Evolutionary conservation across 2,888 invertebrate genomes (phyloP).

Genomic region (Stenurella melanura): DNA sequence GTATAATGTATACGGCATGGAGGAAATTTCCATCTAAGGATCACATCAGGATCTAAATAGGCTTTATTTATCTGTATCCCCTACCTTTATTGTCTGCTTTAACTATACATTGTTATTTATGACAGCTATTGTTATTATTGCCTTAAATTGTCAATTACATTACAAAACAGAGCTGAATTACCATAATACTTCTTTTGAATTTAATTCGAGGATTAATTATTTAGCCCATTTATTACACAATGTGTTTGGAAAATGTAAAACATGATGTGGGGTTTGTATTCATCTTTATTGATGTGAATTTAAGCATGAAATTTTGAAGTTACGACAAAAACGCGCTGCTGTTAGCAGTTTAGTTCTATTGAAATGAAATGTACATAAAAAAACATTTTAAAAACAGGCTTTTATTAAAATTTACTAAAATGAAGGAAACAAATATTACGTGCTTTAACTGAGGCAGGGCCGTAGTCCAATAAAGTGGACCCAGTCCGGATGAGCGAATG

Average conservation of each 20-base stretch:
- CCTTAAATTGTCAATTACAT: constrained; percentile 26
- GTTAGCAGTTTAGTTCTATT: too few relatives aligned
- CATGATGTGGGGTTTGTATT: not conserved
- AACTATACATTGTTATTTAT: constrained; percentile 21
- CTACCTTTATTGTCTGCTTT: constrained; percentile 29
- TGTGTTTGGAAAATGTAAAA: not conserved
- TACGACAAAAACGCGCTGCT: too few relatives aligned
- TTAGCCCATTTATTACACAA: not conserved
- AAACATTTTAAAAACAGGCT: too few relatives aligned
- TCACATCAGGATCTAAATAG: constrained; percentile 42
- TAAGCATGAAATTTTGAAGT: not conserved
- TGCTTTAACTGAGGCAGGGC: too few relatives aligned
- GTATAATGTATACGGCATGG: constrained; percentile 46
- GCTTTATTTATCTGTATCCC: constrained; percentile 39
- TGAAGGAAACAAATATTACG: too few relatives aligned
- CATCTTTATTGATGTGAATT: not conserved
- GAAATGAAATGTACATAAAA: too few relatives aligned
- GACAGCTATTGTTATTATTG: constrained; percentile 24
- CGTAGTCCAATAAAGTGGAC: too few relatives aligned
- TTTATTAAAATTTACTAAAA: too few relatives aligned
- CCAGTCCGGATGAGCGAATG: too few relatives aligned
- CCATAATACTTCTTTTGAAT: not conserved
- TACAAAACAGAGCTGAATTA: not conserved
- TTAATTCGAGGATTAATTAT: not conserved
- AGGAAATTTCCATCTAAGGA: constrained; percentile 47